A percentile compares a stretch with the other conserved stretches of the same genome.
phyloP scores from a whole-genome alignment of 92 coral and sea anemone species.

The Montipora capitata region DNA sequence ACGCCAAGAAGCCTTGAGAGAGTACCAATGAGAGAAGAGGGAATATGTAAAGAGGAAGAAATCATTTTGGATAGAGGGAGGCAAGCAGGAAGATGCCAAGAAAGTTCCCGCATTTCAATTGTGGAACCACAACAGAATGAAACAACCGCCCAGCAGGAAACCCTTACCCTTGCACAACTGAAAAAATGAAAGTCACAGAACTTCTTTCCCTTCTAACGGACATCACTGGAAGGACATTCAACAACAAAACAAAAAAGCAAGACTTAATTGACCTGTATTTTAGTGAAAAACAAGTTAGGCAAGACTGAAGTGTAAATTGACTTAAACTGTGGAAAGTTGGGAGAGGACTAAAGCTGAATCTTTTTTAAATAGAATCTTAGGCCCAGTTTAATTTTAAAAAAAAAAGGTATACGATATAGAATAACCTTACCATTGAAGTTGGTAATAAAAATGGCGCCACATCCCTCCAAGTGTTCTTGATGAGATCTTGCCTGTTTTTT shows the following conservation, averaged over 20 bases:
- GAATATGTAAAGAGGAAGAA: background rate
- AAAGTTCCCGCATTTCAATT: constrained; percentile 39
- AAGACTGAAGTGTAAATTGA: constrained; percentile 15
- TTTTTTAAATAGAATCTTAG: background rate
- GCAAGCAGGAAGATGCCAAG: constrained; percentile 49
- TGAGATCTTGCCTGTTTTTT: background rate
- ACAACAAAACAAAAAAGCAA: constrained; percentile 33
- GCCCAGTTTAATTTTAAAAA: background rate
- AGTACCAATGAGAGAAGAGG: constrained; percentile 10
- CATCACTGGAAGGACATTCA: constrained; percentile 30
- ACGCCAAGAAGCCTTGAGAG: constrained; percentile 25
- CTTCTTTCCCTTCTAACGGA: constrained; percentile 6
- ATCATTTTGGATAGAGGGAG: constrained; percentile 49
- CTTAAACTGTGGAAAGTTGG: constrained; percentile 12
- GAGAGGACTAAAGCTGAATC: constrained; percentile 3
- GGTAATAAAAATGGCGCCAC: background rate
- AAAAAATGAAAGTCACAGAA: constrained; percentile 19
- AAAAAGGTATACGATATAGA: background rate
- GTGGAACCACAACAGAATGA: constrained; percentile 6
- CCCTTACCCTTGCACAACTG: constrained; percentile 25
- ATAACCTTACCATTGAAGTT: constrained; percentile 12
- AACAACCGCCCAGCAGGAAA: constrained; percentile 26
- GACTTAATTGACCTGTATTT: constrained; percentile 28
- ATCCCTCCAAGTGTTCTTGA: no score
- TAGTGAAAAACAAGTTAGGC: background rate